Percentiles rank a stretch among this genome's conserved stretches.
Conservation (phyloP, 2,797 vertebrate genomes). For the Lacerta bilineata region DNA sequence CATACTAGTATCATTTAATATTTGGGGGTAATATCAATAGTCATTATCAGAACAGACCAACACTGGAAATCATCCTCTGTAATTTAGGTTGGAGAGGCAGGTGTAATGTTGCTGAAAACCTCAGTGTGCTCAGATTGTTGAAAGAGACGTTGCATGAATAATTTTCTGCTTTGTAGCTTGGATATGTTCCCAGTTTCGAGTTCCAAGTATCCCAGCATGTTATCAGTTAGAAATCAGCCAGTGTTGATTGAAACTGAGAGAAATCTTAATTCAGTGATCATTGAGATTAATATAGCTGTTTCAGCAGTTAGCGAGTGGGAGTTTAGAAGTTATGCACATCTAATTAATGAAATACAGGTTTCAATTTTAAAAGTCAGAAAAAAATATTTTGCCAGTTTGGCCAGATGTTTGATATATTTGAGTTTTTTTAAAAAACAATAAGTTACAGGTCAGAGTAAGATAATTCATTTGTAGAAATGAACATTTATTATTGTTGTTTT, state of each 20-base stretch:
- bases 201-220: neutral
- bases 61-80: neutral
- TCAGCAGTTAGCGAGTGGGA: neutral
- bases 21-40: neutral
- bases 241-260: neutral
- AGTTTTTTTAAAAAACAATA: neutral
- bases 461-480: neutral
- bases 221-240: conserved; percentile 7
- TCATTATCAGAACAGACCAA: no score
- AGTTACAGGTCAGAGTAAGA: neutral
- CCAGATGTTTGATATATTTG: neutral
- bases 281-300: neutral
- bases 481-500: neutral
- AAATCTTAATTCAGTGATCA: neutral
- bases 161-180: neutral
- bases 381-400: neutral
- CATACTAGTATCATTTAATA: neutral
- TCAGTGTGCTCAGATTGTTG: neutral
- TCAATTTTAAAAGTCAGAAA: neutral
- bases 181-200: neutral
- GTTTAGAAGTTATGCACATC: neutral
- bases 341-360: neutral
- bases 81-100: conserved; percentile 16
- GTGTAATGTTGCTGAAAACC: neutral
- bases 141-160: neutral